phyloP scores from a whole-genome alignment of 1,140 invertebrate genomes.

The Hyphantria cunea region DNA sequence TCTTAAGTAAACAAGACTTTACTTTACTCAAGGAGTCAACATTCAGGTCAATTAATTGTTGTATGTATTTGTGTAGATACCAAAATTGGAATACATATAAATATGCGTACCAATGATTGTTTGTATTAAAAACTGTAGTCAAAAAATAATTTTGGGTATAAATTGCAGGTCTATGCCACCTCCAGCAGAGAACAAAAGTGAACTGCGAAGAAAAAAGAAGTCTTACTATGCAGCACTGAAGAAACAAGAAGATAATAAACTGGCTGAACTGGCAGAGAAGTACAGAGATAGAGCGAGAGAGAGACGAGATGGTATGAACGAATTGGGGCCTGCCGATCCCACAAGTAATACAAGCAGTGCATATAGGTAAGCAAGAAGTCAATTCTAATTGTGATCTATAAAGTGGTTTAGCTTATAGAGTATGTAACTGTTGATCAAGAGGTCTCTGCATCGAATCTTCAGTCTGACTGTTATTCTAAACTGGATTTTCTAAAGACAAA shows the following conservation, averaged over 20 bases:
- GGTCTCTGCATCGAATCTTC: no score
- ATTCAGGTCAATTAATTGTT: no score
- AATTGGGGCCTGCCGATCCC: slow-evolving; percentile 91
- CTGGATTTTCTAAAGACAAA: no score
- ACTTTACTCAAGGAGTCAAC: no score
- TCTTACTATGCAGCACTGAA: slow-evolving; percentile 97
- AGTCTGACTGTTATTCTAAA: no score
- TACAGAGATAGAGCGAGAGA: slow-evolving; percentile 97
- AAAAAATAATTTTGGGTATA: background rate
- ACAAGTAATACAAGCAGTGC: slow-evolving; percentile 93
- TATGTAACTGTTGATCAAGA: no score
- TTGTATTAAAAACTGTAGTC: background rate
- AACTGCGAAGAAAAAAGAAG: slow-evolving; percentile 91
- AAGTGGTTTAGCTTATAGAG: no score
- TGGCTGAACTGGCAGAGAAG: slow-evolving; percentile 97
- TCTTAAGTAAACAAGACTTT: no score
- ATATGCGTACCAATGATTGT: background rate
- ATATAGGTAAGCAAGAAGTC: slow-evolving; percentile 21
- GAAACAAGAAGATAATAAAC: slow-evolving; percentile 97
- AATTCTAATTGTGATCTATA: no score
- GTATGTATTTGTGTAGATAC: no score
- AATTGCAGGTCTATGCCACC: slow-evolving; percentile 65
- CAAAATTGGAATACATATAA: no score
- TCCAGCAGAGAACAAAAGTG: slow-evolving; percentile 84
- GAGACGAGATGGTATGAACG: slow-evolving; percentile 94